A percentile compares a stretch with the other conserved stretches of the same genome.
Conservation (phyloP, 2,797 vertebrate species). For the Sciurus carolinensis region DNA sequence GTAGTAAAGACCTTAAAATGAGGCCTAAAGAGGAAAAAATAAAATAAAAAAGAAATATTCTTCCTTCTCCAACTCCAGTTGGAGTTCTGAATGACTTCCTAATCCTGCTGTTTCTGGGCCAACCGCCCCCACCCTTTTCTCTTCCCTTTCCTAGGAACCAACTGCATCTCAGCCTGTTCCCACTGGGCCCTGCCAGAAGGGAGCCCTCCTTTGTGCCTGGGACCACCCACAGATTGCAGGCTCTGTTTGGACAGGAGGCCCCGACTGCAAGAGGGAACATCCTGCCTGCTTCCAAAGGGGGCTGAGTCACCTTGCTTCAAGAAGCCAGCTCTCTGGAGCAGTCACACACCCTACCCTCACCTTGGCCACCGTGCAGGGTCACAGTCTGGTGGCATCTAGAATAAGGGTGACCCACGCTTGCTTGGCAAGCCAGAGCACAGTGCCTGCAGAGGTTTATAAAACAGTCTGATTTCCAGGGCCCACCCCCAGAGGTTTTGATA, state of each 20-base stretch:
- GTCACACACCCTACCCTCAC: neutral
- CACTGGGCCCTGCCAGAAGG: constrained; percentile 74
- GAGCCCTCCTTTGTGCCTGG: constrained; percentile 76
- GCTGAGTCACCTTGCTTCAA: constrained; percentile 76
- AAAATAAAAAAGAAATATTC: neutral
- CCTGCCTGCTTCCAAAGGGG: constrained; percentile 65
- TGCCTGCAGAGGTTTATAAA: neutral
- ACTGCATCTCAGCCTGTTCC: constrained; percentile 81
- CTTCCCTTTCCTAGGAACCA: constrained; percentile 67
- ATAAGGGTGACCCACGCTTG: neutral
- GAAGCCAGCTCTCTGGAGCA: constrained; percentile 38
- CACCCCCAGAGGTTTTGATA: neutral
- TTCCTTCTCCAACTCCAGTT: constrained; percentile 24
- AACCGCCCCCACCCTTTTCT: constrained; percentile 68
- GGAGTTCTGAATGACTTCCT: constrained; percentile 71
- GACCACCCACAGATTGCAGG: constrained; percentile 84
- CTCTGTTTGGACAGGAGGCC: constrained; percentile 78
- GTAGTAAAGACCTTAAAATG: constrained; percentile 58
- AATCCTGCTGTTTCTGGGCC: constrained; percentile 73
- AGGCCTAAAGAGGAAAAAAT: neutral
- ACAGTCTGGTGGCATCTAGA: neutral
- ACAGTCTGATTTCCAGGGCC: neutral
- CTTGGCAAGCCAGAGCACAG: neutral
- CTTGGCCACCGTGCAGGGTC: neutral
- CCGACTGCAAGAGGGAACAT: constrained; percentile 70